These are phyloP conservation scores for Sebastes umbrosus DNA, from an alignment of 2,797 vertebrate species.

Conservation along the genomic window DNA sequence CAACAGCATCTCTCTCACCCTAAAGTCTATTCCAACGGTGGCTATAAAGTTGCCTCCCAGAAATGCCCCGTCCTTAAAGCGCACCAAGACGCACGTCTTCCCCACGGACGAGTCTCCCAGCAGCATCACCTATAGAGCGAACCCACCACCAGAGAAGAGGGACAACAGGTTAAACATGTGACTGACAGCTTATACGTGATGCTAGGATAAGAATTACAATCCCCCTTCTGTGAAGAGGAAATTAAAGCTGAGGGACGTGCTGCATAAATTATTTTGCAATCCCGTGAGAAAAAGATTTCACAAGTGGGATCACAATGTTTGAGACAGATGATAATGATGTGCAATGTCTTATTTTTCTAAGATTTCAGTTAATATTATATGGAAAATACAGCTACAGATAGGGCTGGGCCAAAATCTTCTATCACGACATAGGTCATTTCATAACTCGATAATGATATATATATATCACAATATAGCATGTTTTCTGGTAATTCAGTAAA, in stretches of 20 bases:
- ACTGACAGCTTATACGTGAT: neutral
- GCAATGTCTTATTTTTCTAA: neutral
- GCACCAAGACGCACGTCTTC: slow-evolving; percentile 97
- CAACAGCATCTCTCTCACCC: slow-evolving; percentile 87
- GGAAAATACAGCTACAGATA: neutral
- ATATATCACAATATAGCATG: too few relatives aligned
- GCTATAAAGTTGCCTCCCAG: slow-evolving; percentile 97
- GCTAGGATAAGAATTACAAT: neutral
- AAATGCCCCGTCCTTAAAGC: slow-evolving; percentile 97
- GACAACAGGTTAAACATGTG: slow-evolving; percentile 36
- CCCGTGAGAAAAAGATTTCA: slow-evolving; percentile 6
- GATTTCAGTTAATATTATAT: neutral
- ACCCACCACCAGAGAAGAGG: slow-evolving; percentile 54
- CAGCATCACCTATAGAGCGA: slow-evolving; percentile 93
- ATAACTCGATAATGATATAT: too few relatives aligned
- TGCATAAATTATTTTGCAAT: slow-evolving; percentile 3
- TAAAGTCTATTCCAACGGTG: slow-evolving; percentile 99
- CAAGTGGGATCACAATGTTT: neutral
- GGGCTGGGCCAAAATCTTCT: too few relatives aligned
- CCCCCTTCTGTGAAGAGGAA: neutral
- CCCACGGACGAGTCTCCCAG: slow-evolving; percentile 98
- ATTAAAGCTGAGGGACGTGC: neutral
- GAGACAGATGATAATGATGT: neutral
- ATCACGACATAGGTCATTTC: too few relatives aligned
- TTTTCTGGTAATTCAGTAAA: too few relatives aligned